Evolutionary conservation across 1,140 invertebrate species (phyloP), one percentile per base, ranked within the genome.

Genomic region (Triops cancriformis): DNA sequence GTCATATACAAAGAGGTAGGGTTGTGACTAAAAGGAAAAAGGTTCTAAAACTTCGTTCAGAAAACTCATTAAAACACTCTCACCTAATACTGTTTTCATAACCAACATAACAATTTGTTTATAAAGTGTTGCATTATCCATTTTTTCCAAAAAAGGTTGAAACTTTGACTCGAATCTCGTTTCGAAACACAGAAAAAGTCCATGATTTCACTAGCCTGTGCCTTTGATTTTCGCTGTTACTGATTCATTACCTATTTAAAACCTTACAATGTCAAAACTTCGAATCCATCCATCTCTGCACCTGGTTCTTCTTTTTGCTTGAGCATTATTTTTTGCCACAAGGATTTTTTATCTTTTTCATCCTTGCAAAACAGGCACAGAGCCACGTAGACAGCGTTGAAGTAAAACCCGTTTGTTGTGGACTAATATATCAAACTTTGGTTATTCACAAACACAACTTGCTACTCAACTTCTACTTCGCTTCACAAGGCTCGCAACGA

Each of bases 141-240:
- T 12, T 12, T 18, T n/a, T n/a, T n/a, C 14, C 18, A 18, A 10
- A 64, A 64, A 64, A 64, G 0, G 45, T 64, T 64, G 51, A 64
- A 64, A 64, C 51, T 64, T 64, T 64, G 51, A 64, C 51, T 64
- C 51, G 51, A 64, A 64, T 64, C 51, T 45, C 51, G 51, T 14
- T 23, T 64, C 51, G 51, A 64, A 64, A 64, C 51, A 64, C 51
- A 64, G 51, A 64, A 64, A 64, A 64, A 64, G 51, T 64, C 51
- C 51, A 64, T 64, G 51, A 64, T 64, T 64, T 64, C 51, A 64
- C 51, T 64, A 64, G 51, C 23, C 51, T 64, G 51, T 64, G 51
- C 51, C 51, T 64, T 64, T 64, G 51, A 64, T 64, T 64, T 64
- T 64, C 51, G 51, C 51, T 64, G 51, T 64, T 64, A n/a, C 51